Percentiles rank a stretch among this genome's conserved stretches.
Conservation (phyloP, 1,140 invertebrate genomes). For the Neodiprion pinetum region DNA sequence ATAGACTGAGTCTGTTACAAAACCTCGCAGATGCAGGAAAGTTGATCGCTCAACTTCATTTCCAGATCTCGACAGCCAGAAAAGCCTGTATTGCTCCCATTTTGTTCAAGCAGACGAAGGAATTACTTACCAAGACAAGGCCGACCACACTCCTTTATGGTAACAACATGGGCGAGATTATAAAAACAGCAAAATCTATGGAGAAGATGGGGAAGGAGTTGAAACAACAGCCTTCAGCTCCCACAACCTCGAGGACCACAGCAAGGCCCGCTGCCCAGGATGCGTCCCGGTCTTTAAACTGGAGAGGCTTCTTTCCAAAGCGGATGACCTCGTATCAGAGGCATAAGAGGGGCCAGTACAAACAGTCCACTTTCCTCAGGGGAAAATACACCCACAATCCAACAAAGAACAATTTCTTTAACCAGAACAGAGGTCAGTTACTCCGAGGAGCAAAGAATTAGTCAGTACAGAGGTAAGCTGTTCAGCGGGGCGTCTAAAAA, state of each 20-base stretch:
- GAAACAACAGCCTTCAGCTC: conserved; percentile 11
- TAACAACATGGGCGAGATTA: conserved; percentile 11
- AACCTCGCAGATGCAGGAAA: conserved; percentile 17
- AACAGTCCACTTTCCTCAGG: conserved; percentile 1
- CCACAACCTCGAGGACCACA: background rate
- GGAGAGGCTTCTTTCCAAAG: conserved; percentile 16
- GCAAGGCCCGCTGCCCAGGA: background rate
- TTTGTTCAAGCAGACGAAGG: conserved; percentile 13
- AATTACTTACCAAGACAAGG: conserved; percentile 10
- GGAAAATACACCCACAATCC: conserved; percentile 2
- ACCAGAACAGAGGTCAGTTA: background rate
- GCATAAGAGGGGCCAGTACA: conserved; percentile 1
- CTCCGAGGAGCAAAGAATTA: background rate
- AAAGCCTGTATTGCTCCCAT: conserved; percentile 21
- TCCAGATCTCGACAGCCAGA: conserved; percentile 17
- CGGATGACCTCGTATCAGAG: conserved; percentile 17
- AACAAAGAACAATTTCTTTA: background rate
- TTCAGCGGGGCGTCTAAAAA: conserved; percentile 15
- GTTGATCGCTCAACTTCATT: conserved; percentile 13
- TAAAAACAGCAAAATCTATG: conserved; percentile 10
- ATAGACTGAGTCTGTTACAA: conserved; percentile 12
- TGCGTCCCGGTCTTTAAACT: conserved; percentile 15
- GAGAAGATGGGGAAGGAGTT: conserved; percentile 19
- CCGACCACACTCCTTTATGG: background rate
- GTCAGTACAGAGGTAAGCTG: conserved; percentile 8